Evolutionary conservation across 2,888 invertebrate genomes (phyloP).

Genomic region (Parascotia fuliginaria): DNA sequence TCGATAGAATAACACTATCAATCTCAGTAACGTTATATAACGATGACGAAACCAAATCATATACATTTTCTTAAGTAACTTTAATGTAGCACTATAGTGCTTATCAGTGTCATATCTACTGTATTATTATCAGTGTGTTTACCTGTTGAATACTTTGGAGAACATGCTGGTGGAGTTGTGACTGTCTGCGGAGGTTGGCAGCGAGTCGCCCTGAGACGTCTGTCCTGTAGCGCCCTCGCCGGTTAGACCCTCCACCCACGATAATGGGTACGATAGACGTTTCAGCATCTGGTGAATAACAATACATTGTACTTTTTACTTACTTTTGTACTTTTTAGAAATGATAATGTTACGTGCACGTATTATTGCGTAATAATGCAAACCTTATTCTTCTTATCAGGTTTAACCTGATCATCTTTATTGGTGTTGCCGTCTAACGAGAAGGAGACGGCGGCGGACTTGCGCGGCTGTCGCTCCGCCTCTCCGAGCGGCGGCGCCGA

Average conservation of each 20-base stretch:
- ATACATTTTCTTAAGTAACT: neutral
- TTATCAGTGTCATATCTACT: constrained; percentile 8
- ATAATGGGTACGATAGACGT: constrained; percentile 94
- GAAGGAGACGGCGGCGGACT: constrained; percentile 80
- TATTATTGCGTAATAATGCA: too few relatives aligned
- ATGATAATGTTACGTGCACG: too few relatives aligned
- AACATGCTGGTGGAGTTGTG: constrained; percentile 91
- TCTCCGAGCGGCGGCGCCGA: constrained; percentile 83
- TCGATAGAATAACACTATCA: neutral
- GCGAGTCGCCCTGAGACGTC: constrained; percentile 82
- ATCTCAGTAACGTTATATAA: neutral
- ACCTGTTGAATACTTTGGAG: constrained; percentile 97
- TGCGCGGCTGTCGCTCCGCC: constrained; percentile 73
- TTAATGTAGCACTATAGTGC: constrained; percentile 5
- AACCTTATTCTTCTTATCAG: constrained; percentile 91
- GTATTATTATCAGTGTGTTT: constrained; percentile 16
- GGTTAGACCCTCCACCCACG: constrained; percentile 96
- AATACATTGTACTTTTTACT: too few relatives aligned
- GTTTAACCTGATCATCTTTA: constrained; percentile 85
- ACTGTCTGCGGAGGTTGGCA: constrained; percentile 87
- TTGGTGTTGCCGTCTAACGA: constrained; percentile 73
- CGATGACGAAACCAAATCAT: neutral
- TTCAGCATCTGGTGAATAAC: constrained; percentile 91
- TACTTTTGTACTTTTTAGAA: too few relatives aligned
- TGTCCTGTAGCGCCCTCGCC: constrained; percentile 87